Evolutionary conservation across 2,797 vertebrate genomes (phyloP), one percentile per base, ranked within the genome.

Genomic region (Poeciliopsis turneri): DNA sequence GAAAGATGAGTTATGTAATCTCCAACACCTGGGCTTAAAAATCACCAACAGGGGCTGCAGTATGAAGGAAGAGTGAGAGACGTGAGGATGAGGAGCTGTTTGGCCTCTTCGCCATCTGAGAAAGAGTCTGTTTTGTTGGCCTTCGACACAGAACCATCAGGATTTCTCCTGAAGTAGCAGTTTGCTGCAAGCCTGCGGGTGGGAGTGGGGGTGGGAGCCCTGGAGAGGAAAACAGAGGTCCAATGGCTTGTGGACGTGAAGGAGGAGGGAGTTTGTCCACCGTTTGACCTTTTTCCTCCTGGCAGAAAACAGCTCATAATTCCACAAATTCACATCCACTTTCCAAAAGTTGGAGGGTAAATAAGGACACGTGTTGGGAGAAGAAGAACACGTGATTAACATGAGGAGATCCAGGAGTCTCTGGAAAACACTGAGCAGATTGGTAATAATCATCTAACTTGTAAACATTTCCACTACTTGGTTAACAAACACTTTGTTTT

Each of bases 91-190:
- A 75, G 55, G 53, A 68, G 80, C 4, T 43, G 59, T 51, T 81
- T 76, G 74, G 76, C 61, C 45, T 75, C 30, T 16, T 79, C 76
- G 69, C 81, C 80, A 82, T 83, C 82, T 86, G 86, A 86, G 86
- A 87, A 25, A 36, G 75, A 75, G 75, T 78, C 75, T 92, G 88
- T 93, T 93, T 88, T 87, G 82, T 81, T 90, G 87, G 71, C 87
- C 89, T 87, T 41, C 68, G 83, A 93, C 90, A 84, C 33, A 23
- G 53, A 74, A 86, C 79, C 84, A 89, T 87, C 85, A 82, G 75
- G 89, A 80, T 71, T 87, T 94, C 91, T 81, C 85, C 87, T 92
- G 92, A 94, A 94, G 88, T 93, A 86, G 80, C 90, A 88, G 87
- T 91, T 92, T 89, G 89, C 88, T 93, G 89, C 78, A 83, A 94